Evolutionary conservation across 2,797 vertebrate species (phyloP), one percentile per base, ranked within the genome.

Genomic region (Melanotaenia maccullochi): DNA sequence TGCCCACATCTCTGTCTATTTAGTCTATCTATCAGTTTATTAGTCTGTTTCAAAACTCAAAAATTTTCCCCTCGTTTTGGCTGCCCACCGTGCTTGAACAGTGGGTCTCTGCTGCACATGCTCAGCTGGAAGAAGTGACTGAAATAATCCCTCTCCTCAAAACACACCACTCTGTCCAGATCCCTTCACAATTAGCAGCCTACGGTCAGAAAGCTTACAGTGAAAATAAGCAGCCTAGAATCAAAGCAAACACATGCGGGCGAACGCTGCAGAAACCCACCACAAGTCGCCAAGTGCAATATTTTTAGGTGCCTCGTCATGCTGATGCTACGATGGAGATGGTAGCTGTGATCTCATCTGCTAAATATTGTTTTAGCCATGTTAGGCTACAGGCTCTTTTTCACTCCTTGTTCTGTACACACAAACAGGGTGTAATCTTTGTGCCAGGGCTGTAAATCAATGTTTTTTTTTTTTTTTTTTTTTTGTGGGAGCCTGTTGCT

Each of bases 321-420:
- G 78, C 89, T 74, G 91, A 92, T 81, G 88, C 89, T 90, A 83
- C 85, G 81, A 64, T 58, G 81, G 86, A 86, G 89, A 92, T 90
- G 89, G 86, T 86, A 90, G 89, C 85, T 60, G 78, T 93, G 92
- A 94, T 83, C 89, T 94, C 93, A 94, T 92, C 83, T 68, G 87
- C 84, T 89, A 90, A 94, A 93, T 93, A 93, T 93, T 93, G 86
- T 93, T 91, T 88, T 87, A 92, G 79, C 87, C 76, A 69, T 88
- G 71, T 75, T 38, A 70, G 76, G 73, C 78, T 83, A 66, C 79
- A 66, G 79, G 56, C 71, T 38, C 57, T 60, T 76, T 63, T 18
- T 9, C 68, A 5, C 65, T 60, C 49, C 78, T 80, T 87, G 84
- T 85, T 86, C 85, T 81, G 68, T 61, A 82, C 75, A 81, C 84